Evolutionary conservation across 2,797 vertebrate species (phyloP).

Genomic region (Poecilia wingei): DNA sequence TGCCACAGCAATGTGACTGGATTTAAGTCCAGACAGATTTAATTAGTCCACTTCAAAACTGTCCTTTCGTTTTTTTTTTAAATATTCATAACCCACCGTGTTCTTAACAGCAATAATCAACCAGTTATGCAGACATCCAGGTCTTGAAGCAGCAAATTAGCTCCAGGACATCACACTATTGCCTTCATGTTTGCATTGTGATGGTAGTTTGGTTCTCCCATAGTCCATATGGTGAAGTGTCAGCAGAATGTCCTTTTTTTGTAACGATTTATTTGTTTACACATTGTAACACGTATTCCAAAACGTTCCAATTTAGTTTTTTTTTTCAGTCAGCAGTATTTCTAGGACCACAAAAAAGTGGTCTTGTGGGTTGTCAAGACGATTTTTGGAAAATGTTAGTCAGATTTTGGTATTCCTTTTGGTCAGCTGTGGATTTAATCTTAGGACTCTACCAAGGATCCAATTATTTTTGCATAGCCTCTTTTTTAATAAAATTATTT

Average conservation of each 20-base stretch:
- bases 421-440: not conserved
- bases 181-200: not conserved
- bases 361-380: too few relatives aligned
- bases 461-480: not conserved
- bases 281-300: too few relatives aligned
- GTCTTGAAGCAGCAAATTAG: not conserved
- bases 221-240: not conserved
- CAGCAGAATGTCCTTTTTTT: not conserved
- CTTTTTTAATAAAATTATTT: not conserved
- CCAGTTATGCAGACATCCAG: not conserved
- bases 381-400: not conserved
- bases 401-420: not conserved
- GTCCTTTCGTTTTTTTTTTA: not conserved
- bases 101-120: not conserved
- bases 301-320: too few relatives aligned
- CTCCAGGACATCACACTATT: not conserved
- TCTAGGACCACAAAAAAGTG: too few relatives aligned
- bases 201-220: too few relatives aligned
- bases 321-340: too few relatives aligned
- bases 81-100: not conserved
- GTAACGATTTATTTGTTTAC: too few relatives aligned
- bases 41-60: not conserved
- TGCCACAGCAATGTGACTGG: not conserved
- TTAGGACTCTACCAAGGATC: not conserved
- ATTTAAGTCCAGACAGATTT: not conserved